Evolutionary conservation across 92 coral and sea anemone species (phyloP), one percentile per base, ranked within the genome.

Genomic region (Zoanthus sociatus): DNA sequence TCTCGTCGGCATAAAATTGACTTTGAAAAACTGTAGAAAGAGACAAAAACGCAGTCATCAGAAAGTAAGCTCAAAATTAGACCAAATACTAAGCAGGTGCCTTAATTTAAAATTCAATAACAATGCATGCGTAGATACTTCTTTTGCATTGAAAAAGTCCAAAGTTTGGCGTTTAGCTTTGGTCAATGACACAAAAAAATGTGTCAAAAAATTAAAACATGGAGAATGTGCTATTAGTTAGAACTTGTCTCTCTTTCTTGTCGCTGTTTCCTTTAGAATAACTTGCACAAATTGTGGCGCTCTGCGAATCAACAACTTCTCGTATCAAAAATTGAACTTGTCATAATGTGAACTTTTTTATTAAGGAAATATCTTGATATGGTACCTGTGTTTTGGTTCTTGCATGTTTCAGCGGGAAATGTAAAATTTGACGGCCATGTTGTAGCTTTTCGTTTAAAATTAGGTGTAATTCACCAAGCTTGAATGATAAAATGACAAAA

Each of bases 1-100:
- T 79, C 91, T 42, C 92, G 86, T 68, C 98, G 92, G 78, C 98
- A 95, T 17, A 96, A 92, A 17, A 96, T 87, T 31, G 95, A 87
- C 72, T 90, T 88, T 73, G 98, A 72, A 78, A 96, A 96, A 83
- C 99, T 96, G 88, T n/a, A 77, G 83, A 45, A 81, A 86, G 26
- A 63, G 45, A 61, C 73, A 76, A 51, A 75, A 77, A 77, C 17
- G 54, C 55, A 66, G 20, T 21, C 53, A 82, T 71, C 53, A 44
- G 58, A 70, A 75, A 86, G 83, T 16, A 91, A 90, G 84, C 77
- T 83, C 45, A 78, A 83, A 73, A 83, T 48, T 71, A 87, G 73
- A 48, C 79, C 86, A 56, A 93, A 86, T 77, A 75, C n/a, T 10
- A 15, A 66, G 93, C 97, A 94, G 97, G 97, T 94, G 97, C 91